Evolutionary conservation across 2,888 invertebrate genomes (phyloP).

Genomic region (Lutraria lutraria): DNA sequence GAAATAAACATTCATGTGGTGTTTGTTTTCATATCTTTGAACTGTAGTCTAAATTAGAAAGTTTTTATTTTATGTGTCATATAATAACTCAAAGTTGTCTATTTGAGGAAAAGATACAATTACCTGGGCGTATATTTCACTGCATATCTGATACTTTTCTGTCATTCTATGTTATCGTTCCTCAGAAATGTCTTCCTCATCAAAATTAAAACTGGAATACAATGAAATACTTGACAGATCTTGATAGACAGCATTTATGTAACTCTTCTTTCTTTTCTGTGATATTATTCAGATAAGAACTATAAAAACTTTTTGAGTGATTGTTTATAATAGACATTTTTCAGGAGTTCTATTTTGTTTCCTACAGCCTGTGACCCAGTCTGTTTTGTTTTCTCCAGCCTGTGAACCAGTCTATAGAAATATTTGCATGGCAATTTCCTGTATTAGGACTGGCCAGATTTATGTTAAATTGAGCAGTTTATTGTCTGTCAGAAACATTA

Average conservation of each 20-base stretch:
- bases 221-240: neutral
- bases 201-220: neutral
- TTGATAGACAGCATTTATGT: neutral
- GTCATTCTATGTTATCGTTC: neutral
- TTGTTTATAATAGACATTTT: slow-evolving; percentile 43
- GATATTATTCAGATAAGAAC: slow-evolving; percentile 40
- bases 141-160: neutral
- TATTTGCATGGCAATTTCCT: neutral
- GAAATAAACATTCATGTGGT: neutral
- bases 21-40: neutral
- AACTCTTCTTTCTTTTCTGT: slow-evolving; percentile 27
- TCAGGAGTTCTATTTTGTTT: slow-evolving; percentile 36
- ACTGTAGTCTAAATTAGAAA: neutral
- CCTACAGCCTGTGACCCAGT: slow-evolving; percentile 41
- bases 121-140: neutral
- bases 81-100: neutral
- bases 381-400: slow-evolving; percentile 37
- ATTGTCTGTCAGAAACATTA: neutral
- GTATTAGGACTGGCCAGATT: neutral
- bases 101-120: slow-evolving; percentile 11
- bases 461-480: neutral
- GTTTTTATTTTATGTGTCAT: neutral
- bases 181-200: neutral
- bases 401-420: slow-evolving; percentile 34
- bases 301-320: slow-evolving; percentile 29